phyloP scores from a whole-genome alignment of 2,797 vertebrate genomes.

The Lutjanus campechanus region DNA sequence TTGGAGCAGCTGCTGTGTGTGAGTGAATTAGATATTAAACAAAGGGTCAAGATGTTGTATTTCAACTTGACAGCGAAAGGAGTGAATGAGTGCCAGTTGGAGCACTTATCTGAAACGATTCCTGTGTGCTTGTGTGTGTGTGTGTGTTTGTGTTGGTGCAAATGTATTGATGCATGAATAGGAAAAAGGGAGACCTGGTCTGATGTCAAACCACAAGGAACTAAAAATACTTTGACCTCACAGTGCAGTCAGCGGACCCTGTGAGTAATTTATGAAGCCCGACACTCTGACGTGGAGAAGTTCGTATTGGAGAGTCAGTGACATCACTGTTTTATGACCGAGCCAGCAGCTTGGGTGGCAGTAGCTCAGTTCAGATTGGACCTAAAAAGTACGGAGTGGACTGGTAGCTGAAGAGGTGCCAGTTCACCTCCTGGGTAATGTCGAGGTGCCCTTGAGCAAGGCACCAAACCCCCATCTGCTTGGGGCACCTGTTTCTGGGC shows the following conservation, averaged over 20 bases:
- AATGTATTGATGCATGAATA: not conserved
- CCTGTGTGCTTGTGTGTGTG: not conserved
- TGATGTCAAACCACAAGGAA: not conserved
- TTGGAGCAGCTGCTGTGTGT: not conserved
- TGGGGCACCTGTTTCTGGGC: too few species aligned
- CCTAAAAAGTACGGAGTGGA: too few species aligned
- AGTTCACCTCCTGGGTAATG: too few species aligned
- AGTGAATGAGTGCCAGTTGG: constrained; percentile 10
- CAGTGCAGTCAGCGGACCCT: not conserved
- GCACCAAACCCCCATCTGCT: too few species aligned
- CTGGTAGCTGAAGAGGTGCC: too few species aligned
- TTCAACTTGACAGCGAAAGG: constrained; percentile 15
- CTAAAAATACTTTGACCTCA: not conserved
- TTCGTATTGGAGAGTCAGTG: not conserved
- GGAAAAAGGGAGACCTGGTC: not conserved
- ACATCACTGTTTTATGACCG: constrained; percentile 8
- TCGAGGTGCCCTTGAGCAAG: too few species aligned
- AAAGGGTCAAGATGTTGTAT: constrained; percentile 25
- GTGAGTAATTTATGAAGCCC: constrained; percentile 4
- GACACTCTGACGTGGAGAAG: not conserved
- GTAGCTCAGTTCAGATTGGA: too few species aligned
- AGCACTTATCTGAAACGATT: constrained; percentile 37
- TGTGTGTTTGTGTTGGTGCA: not conserved
- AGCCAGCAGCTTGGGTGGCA: not conserved
- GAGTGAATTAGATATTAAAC: constrained; percentile 12